Conservation (phyloP, 2,888 invertebrate genomes). For the Mallateleia sp. region DNA sequence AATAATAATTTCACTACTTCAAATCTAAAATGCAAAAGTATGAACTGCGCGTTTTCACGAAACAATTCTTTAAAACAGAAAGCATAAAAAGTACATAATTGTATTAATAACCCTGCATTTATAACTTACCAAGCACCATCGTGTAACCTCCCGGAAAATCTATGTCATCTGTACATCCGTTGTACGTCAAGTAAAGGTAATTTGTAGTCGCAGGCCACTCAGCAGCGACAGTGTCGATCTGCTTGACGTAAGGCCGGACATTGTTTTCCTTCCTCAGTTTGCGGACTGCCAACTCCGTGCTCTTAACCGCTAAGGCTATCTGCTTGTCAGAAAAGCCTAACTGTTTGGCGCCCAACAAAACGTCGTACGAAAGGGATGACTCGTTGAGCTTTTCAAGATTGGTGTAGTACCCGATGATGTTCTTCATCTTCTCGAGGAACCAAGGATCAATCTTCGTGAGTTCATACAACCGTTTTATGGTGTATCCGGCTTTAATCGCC, state of each 20-base stretch:
- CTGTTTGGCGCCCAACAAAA: slow-evolving; percentile 96
- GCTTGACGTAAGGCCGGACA: slow-evolving; percentile 97
- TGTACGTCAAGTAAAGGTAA: slow-evolving; percentile 99
- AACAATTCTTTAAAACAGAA: no score
- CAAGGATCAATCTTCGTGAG: slow-evolving; percentile 99
- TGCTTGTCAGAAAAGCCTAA: slow-evolving; percentile 99
- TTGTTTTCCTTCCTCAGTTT: slow-evolving; percentile 94
- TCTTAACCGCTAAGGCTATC: slow-evolving; percentile 96
- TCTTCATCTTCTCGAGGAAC: slow-evolving; percentile 98
- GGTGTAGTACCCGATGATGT: slow-evolving; percentile 95
- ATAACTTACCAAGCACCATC: slow-evolving; percentile 95
- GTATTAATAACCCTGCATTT: no score
- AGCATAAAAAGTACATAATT: no score
- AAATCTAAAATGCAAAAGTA: no score
- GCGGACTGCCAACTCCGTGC: slow-evolving; percentile 96
- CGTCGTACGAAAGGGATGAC: slow-evolving; percentile 91
- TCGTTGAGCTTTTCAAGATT: slow-evolving; percentile 92
- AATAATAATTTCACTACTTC: no score
- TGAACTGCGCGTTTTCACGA: no score
- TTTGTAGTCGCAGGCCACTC: slow-evolving; percentile 99
- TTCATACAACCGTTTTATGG: slow-evolving; percentile 96
- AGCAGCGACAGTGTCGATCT: slow-evolving; percentile 99
- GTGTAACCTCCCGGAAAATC: slow-evolving; percentile 94
- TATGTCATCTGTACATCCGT: slow-evolving; percentile 95
- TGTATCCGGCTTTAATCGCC: slow-evolving; percentile 95